Conservation (phyloP, 1,140 invertebrate species). For the Asbolus verrucosus region DNA sequence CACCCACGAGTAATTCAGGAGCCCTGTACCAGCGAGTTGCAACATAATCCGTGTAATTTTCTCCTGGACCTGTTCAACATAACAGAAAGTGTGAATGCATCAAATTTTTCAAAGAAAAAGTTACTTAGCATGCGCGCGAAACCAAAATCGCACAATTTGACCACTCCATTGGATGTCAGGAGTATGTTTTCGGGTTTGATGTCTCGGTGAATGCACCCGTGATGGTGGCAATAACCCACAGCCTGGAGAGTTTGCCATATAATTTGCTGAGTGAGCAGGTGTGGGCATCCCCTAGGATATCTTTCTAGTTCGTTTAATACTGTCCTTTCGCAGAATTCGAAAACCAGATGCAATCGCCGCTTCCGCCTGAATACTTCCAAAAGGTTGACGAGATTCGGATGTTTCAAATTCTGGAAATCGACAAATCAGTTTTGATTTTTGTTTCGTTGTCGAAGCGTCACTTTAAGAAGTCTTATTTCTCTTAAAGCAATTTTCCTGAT, state of each 20-base stretch:
- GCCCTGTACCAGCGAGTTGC: constrained; percentile 98
- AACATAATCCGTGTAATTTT: constrained; percentile 99
- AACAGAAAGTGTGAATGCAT: not conserved
- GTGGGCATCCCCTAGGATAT: constrained; percentile 80
- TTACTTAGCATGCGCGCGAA: constrained; percentile 97
- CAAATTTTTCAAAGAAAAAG: too few species aligned
- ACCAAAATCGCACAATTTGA: constrained; percentile 99
- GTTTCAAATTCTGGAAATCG: constrained; percentile 91
- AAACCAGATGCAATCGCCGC: constrained; percentile 96
- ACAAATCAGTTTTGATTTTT: constrained; percentile 9
- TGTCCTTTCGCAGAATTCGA: constrained; percentile 98
- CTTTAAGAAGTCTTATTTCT: constrained; percentile 98
- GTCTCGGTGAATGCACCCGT: constrained; percentile 97
- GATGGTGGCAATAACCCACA: constrained; percentile 94
- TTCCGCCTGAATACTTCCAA: constrained; percentile 98
- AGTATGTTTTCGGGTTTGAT: constrained; percentile 99
- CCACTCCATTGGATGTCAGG: constrained; percentile 91
- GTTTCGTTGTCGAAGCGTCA: constrained; percentile 65
- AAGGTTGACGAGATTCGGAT: constrained; percentile 97
- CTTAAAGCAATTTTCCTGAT: constrained; percentile 98
- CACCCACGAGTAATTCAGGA: constrained; percentile 96
- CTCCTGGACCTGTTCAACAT: constrained; percentile 80
- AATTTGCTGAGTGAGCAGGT: constrained; percentile 90
- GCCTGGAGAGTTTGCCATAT: constrained; percentile 96
- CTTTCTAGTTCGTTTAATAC: constrained; percentile 96